These are phyloP conservation scores for Chionis minor DNA, from an alignment of 2,113 vertebrate genomes.

Conservation along the genomic window DNA sequence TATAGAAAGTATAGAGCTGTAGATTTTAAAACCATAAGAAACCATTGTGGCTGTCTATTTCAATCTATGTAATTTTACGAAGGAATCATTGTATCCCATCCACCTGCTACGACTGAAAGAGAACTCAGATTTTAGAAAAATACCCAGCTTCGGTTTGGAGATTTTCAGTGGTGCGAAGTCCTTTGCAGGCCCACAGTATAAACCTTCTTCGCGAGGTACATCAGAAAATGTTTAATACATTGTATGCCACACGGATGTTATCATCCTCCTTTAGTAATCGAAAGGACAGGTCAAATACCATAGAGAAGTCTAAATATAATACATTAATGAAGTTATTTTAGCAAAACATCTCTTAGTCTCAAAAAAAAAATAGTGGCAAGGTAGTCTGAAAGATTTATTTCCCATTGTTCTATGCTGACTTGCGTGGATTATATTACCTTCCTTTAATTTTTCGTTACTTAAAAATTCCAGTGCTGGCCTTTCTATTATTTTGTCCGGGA, in stretches of 20 bases:
- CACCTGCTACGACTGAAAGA: background rate
- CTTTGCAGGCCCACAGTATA: background rate
- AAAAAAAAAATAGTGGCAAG: background rate
- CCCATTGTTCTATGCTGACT: background rate
- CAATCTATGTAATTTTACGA: background rate
- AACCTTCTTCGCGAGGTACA: background rate
- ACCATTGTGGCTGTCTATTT: background rate
- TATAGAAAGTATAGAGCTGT: background rate
- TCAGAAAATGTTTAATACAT: background rate
- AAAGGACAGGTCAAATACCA: background rate
- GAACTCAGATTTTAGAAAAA: background rate
- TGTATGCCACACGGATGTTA: background rate
- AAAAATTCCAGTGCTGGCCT: background rate
- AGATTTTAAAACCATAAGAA: background rate
- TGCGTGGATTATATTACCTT: background rate
- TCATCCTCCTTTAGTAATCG: background rate
- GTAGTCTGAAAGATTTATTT: conserved; percentile 13
- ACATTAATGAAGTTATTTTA: background rate
- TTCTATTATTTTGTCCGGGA: conserved; percentile 16
- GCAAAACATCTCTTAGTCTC: background rate
- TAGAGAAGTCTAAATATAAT: background rate
- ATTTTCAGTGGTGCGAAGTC: background rate
- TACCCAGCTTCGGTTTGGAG: background rate
- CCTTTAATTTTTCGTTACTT: background rate
- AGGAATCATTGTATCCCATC: background rate